These are phyloP conservation scores for Coilia nasus DNA, from an alignment of 2,797 vertebrate species.

Conservation along the genomic window DNA sequence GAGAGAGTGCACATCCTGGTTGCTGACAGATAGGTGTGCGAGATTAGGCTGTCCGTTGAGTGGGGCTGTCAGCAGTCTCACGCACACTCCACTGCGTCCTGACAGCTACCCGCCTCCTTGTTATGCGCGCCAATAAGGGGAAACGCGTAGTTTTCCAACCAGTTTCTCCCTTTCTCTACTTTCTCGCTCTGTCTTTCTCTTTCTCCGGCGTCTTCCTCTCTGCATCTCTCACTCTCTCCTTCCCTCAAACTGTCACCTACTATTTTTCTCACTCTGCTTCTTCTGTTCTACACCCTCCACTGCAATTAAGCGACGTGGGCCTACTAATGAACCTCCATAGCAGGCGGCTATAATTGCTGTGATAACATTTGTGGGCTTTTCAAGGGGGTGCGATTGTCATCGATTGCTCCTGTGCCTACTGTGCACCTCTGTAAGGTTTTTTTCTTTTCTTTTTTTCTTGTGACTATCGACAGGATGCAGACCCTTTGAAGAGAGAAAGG, in stretches of 20 bases:
- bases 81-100: constrained; percentile 53
- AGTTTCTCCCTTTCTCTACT: constrained; percentile 37
- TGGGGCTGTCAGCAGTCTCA: constrained; percentile 54
- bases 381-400: neutral
- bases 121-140: constrained; percentile 45
- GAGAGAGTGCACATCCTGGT: constrained; percentile 33
- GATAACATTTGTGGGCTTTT: constrained; percentile 17
- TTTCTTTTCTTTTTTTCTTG: too few species aligned
- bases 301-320: neutral
- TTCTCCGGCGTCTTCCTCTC: constrained; percentile 17
- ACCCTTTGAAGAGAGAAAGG: neutral
- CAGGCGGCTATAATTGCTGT: neutral
- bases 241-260: neutral
- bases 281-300: neutral
- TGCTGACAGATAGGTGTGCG: constrained; percentile 50
- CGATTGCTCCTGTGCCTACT: neutral
- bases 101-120: constrained; percentile 54
- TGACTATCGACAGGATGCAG: neutral
- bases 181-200: constrained; percentile 38
- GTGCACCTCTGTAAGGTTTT: neutral
- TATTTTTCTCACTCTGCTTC: neutral
- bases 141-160: constrained; percentile 7
- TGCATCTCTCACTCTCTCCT: constrained; percentile 6
- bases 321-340: neutral
- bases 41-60: constrained; percentile 54